These are phyloP conservation scores for Acrobeloides nanus DNA, from an alignment of 2,888 invertebrate genomes.

Conservation along the genomic window DNA sequence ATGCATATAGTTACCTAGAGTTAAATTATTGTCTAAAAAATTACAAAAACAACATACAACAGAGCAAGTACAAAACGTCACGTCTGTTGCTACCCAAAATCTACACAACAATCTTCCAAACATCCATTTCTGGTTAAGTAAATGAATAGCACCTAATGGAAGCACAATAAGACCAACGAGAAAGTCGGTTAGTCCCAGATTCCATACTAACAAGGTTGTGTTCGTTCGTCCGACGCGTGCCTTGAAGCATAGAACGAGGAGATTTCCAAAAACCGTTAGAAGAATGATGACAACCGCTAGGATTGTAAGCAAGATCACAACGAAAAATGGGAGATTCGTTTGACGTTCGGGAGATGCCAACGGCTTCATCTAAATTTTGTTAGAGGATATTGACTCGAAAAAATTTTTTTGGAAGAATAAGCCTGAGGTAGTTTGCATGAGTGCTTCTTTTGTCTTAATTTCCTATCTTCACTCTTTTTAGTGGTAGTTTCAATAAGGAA, in stretches of 20 bases:
- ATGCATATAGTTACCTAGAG: conserved; percentile 59
- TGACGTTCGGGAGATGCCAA: neutral
- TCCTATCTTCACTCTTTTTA: too few species aligned
- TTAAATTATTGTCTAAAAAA: conserved; percentile 1
- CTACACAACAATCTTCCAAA: conserved; percentile 61
- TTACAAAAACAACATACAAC: conserved; percentile 52
- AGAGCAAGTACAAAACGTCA: conserved; percentile 62
- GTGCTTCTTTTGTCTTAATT: too few species aligned
- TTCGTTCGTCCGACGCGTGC: conserved; percentile 53
- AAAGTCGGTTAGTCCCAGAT: conserved; percentile 54
- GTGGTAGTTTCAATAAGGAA: too few species aligned
- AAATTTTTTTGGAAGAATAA: too few species aligned
- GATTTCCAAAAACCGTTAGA: conserved; percentile 51
- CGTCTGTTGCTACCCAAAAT: conserved; percentile 62
- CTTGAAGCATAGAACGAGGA: conserved; percentile 53
- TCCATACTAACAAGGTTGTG: conserved; percentile 53
- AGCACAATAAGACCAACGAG: conserved; percentile 53
- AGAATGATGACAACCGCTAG: conserved; percentile 51
- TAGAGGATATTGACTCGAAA: too few species aligned
- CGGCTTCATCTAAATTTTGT: neutral
- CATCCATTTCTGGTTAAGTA: conserved; percentile 54
- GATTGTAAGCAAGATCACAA: conserved; percentile 31
- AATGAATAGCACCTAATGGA: conserved; percentile 49
- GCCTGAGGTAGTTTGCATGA: too few species aligned
- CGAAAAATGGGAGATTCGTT: conserved; percentile 9